phyloP scores from a whole-genome alignment of 2,113 vertebrate genomes.

The Sturnira hondurensis region DNA sequence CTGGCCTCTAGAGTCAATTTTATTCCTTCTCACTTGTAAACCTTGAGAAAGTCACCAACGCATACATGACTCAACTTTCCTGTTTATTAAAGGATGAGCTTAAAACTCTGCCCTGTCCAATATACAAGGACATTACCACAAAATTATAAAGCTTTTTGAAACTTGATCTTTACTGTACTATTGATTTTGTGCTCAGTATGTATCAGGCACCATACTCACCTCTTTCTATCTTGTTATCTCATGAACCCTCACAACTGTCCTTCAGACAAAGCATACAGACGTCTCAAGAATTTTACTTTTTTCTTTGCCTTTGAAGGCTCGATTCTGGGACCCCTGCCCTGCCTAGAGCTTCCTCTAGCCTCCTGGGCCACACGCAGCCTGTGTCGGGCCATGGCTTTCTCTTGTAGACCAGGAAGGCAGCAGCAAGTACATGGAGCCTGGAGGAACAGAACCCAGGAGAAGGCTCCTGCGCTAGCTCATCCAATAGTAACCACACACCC shows the following conservation, averaged over 20 bases:
- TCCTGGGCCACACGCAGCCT: not conserved
- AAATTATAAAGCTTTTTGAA: not conserved
- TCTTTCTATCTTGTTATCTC: not conserved
- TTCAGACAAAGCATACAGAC: not conserved
- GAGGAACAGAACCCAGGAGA: not conserved
- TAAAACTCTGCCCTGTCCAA: not conserved
- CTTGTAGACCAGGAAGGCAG: not conserved
- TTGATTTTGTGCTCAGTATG: not conserved
- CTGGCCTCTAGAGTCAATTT: not conserved
- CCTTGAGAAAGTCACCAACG: not conserved
- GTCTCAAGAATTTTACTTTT: not conserved
- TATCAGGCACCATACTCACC: not conserved
- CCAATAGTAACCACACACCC: not conserved
- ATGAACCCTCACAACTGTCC: not conserved
- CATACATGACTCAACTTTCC: not conserved
- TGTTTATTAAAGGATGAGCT: not conserved
- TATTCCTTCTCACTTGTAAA: not conserved
- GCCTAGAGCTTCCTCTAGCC: not conserved
- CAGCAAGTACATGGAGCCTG: not conserved
- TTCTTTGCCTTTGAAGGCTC: not conserved
- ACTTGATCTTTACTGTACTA: not conserved
- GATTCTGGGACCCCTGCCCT: not conserved
- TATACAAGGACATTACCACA: not conserved
- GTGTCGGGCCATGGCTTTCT: not conserved
- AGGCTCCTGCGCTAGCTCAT: not conserved